A percentile compares a stretch with the other conserved stretches of the same genome.
These are phyloP conservation scores for Loxodonta africana DNA, from an alignment of 2,113 vertebrate species.

Conservation along the genomic window DNA sequence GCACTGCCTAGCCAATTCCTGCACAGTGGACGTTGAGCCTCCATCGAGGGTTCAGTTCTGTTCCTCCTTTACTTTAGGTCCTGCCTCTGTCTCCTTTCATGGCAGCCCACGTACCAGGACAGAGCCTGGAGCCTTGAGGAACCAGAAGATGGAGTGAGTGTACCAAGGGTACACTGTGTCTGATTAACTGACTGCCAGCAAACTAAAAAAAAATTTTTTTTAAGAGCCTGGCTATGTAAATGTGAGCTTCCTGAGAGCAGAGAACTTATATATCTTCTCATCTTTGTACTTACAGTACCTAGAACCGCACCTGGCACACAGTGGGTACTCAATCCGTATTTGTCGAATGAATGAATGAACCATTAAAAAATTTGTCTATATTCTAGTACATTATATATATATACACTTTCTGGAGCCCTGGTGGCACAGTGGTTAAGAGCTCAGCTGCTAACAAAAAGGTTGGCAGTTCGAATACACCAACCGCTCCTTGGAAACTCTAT, in stretches of 20 bases:
- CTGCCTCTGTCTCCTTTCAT: neutral
- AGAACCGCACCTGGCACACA: neutral
- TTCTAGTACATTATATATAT: neutral
- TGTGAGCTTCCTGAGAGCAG: neutral
- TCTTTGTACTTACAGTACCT: neutral
- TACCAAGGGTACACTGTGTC: neutral
- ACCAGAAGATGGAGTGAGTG: neutral
- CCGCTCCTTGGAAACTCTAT: no score
- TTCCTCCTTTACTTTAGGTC: neutral
- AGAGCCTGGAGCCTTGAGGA: neutral
- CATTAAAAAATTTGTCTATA: neutral
- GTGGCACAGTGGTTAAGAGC: no score
- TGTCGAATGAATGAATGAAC: constrained; percentile 16
- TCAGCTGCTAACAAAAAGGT: no score
- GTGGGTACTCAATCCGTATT: neutral
- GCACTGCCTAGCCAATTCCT: neutral
- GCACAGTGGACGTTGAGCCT: neutral
- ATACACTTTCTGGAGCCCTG: no score
- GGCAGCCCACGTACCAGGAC: neutral
- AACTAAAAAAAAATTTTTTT: no score
- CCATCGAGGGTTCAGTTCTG: neutral
- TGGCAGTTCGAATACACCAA: no score
- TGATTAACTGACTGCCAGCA: neutral
- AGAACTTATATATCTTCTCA: neutral
- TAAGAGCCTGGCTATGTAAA: neutral